These are phyloP conservation scores for Tortricodes alternella DNA, from an alignment of 2,888 invertebrate genomes.

Conservation along the genomic window DNA sequence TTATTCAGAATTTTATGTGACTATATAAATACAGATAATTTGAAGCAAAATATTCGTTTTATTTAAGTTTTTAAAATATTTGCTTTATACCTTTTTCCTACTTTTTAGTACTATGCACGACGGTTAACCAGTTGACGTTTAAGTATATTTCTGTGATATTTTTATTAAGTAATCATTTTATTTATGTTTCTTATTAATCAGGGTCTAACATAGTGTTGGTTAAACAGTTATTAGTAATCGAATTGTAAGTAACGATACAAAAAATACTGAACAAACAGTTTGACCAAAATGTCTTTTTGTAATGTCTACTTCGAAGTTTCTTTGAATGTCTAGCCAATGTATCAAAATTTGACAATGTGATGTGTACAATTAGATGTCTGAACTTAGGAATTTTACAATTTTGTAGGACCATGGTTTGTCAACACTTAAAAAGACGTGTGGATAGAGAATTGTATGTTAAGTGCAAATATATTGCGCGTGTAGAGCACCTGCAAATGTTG, in stretches of 20 bases:
- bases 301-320: not conserved
- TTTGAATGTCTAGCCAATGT: conserved; percentile 4
- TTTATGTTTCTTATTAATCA: too few species aligned
- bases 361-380: not conserved
- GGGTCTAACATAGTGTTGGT: too few species aligned
- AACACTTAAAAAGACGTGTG: conserved; percentile 1
- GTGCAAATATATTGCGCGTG: conserved; percentile 8
- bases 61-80: too few species aligned
- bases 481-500: not conserved
- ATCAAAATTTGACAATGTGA: conserved; percentile 2
- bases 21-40: too few species aligned
- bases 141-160: too few species aligned
- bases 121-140: too few species aligned
- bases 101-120: too few species aligned
- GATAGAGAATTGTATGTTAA: not conserved
- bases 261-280: not conserved
- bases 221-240: too few species aligned
- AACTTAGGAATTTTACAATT: conserved; percentile 19
- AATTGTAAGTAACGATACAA: not conserved
- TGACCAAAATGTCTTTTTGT: not conserved
- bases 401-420: not conserved
- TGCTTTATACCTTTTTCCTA: too few species aligned
- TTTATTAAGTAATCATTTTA: too few species aligned
- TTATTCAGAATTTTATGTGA: too few species aligned
- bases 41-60: too few species aligned